Percentiles rank a stretch among this genome's conserved stretches.
phyloP scores from a whole-genome alignment of 2,797 vertebrate genomes.

The Channa striata region DNA sequence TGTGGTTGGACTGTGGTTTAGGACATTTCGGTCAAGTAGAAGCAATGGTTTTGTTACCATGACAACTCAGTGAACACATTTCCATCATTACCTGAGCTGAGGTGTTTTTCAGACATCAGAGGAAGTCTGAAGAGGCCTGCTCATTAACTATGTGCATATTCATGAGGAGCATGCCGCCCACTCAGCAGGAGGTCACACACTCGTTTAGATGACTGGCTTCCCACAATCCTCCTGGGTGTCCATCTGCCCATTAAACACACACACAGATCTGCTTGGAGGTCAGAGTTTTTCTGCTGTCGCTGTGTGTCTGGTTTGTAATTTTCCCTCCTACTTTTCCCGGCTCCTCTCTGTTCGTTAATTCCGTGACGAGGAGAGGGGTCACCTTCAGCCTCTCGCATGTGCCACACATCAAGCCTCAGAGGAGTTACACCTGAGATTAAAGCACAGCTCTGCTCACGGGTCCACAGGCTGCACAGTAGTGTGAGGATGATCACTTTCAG shows the following conservation, averaged over 20 bases:
- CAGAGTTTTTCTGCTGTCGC: too few relatives aligned
- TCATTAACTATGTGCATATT: conserved; percentile 26
- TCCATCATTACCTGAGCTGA: background rate
- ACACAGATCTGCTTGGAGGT: background rate
- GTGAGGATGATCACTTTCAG: background rate
- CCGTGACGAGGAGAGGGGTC: conserved; percentile 5
- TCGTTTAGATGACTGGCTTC: conserved; percentile 14
- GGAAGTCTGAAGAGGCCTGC: background rate
- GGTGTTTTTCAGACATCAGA: background rate
- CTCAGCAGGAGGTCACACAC: conserved; percentile 21
- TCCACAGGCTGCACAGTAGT: background rate
- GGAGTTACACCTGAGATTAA: conserved; percentile 22
- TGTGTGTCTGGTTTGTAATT: background rate
- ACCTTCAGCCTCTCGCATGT: conserved; percentile 15
- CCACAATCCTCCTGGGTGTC: background rate
- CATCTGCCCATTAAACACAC: background rate
- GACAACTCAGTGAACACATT: background rate
- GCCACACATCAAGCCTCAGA: background rate
- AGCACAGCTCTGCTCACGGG: conserved; percentile 1
- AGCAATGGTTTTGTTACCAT: background rate
- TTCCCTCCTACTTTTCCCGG: background rate
- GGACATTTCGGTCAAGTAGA: too few relatives aligned
- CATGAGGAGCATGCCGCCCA: conserved; percentile 14
- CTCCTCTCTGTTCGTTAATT: conserved; percentile 3
- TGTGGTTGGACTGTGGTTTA: too few relatives aligned